Base-by-base conservation (phyloP, 2,113 vertebrate species). In the Osmerus eperlanus region DNA sequence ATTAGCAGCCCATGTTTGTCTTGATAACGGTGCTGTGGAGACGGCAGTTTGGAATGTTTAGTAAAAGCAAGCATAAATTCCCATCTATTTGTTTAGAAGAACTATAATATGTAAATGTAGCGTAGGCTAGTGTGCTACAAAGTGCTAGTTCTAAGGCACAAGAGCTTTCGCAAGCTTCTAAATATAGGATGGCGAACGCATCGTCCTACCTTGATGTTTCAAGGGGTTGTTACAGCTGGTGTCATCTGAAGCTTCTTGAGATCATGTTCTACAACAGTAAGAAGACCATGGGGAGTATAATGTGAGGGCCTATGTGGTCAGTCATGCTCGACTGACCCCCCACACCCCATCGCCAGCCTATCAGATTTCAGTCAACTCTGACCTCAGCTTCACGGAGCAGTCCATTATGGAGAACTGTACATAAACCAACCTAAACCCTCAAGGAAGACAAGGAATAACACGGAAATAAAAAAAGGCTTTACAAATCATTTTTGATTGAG, bases 31-130 rank as follows among this genome's bases (percentile, higher is more conserved):
- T 64, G 65, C 63, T 60, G 67, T 78, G 56, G 53, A 71, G 72
- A 78, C 72, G 73, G 70, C 81, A 79, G 79, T 76, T 73, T 64
- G 23, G 23, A 16, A 36, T 3, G n/a, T 65, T 36, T 51, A 65
- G 64, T 19, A 13, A 65, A 65, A 56, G 55, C 55, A 56, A 18
- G 16, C n/a, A 56, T 56, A 56, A 4, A 56, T 56, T 6, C 8
- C 1, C n/a, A 56, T 56, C 15, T 56, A 19, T 56, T 16, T 56
- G 55, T 56, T 16, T 56, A 19, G n/a, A 19, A 56, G 55, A 19
- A 56, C 15, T 5, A 18, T 4, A 56, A 56, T 8, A 56, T 56
- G 55, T 19, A 56, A 18, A 56, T 56, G 55, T 2, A n/a, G 15
- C 18, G 55, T 56, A 56, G 41, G 41, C 41, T 47, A 47, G 9